Base-by-base conservation (phyloP, 2,888 invertebrate species). In the Mesoligia furuncula region DNA sequence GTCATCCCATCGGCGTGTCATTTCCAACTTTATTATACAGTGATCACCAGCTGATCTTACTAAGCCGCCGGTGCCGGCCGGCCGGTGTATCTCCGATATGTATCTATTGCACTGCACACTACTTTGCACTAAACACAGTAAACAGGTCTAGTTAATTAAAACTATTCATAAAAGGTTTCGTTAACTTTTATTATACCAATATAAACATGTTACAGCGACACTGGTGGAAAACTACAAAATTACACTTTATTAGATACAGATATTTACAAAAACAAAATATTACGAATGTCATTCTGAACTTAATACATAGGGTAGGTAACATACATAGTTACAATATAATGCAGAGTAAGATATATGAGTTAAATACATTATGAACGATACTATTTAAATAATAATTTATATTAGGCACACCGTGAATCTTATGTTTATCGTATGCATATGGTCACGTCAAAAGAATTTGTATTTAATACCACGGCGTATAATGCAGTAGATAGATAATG, bases 171-270 rank as follows among this genome's bases (percentile, higher is more conserved):
- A 85, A 84, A 85, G 87, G 79, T 92, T 93, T 93, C 91, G 92
- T 93, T 93, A 93, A 91, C 86, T 93, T 96, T 95, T 96, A 96
- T 95, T 95, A 94, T 93, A 95, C 92, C 93, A 92, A 93, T 93
- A 94, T 93, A 95, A 94, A 95, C 93, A 94, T 91, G 90, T 93
- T 93, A 94, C 90, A 93, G 89, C 92, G 93, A 95, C 94, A 94
- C 93, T 95, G 95, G 95, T 96, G 95, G 93, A 94, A 94, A 95
- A 94, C 95, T 96, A 95, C 93, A 94, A 93, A 94, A 94, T 91
- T 93, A 93, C 90, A 92, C 87, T 90, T 90, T 90, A 91, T 87
- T 90, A 90, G 83, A 88, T 93, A 94, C 91, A 93, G 79, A 91
- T 94, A 95, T 94, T 94, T 94, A 95, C 94, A 95, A 91, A 92